Evolutionary conservation across 2,888 invertebrate genomes (phyloP).

Genomic region (Tetragonula carbonaria): DNA sequence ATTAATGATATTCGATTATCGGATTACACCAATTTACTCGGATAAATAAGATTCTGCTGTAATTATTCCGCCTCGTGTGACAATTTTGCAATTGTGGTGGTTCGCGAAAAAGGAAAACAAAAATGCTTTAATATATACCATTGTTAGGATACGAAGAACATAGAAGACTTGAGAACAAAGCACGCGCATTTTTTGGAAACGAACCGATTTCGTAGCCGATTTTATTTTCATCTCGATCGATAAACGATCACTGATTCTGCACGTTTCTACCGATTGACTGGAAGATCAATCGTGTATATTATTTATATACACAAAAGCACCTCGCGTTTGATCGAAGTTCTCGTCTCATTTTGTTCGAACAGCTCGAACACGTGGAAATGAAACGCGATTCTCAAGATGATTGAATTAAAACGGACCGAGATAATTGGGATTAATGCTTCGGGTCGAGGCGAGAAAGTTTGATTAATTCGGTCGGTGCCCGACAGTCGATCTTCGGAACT

Average conservation of each 20-base stretch:
- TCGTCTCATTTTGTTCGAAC: constrained; percentile 16
- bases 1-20: background rate
- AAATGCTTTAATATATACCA: constrained; percentile 10
- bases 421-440: constrained; percentile 54
- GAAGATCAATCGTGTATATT: constrained; percentile 31
- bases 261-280: background rate
- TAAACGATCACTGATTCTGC: background rate
- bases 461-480: constrained; percentile 45
- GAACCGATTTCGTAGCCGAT: background rate
- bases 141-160: constrained; percentile 21
- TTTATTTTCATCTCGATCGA: background rate
- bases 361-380: constrained; percentile 10
- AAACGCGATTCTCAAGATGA: constrained; percentile 38
- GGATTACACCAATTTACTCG: background rate
- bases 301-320: constrained; percentile 61
- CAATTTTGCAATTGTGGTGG: constrained; percentile 36
- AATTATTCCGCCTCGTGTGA: background rate
- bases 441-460: constrained; percentile 35
- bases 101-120: background rate
- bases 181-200: background rate
- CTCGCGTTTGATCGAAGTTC: constrained; percentile 39
- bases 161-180: constrained; percentile 16
- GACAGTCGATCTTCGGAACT: constrained; percentile 26
- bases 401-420: constrained; percentile 38
- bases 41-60: background rate